Conservation (phyloP, 2,113 vertebrate genomes). For the Poeciliopsis prolifica region DNA sequence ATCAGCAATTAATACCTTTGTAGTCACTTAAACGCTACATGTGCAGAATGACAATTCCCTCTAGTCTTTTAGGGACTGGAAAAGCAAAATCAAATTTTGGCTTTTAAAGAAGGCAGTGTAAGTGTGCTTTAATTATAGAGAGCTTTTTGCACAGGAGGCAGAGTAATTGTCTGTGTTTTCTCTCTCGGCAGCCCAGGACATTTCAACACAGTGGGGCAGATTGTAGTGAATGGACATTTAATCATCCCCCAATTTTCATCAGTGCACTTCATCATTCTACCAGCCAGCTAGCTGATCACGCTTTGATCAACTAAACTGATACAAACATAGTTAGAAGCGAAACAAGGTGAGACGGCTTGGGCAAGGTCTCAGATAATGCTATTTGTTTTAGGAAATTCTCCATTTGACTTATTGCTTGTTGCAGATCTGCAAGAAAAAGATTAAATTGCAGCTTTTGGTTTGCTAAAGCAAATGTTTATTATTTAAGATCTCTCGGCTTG, state of each 20-base stretch:
- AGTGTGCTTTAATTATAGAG: slow-evolving; percentile 49
- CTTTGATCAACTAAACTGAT: neutral
- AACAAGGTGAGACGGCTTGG: neutral
- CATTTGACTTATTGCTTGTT: too few relatives aligned
- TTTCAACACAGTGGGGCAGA: slow-evolving; percentile 58
- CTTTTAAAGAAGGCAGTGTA: slow-evolving; percentile 47
- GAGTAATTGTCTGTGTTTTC: slow-evolving; percentile 34
- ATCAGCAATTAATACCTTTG: slow-evolving; percentile 17
- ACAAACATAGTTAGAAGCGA: neutral
- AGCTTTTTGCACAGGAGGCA: slow-evolving; percentile 43
- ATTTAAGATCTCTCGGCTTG: neutral
- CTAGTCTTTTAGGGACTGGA: slow-evolving; percentile 21
- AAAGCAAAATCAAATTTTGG: slow-evolving; percentile 43
- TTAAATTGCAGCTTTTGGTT: too few relatives aligned
- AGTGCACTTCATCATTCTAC: slow-evolving; percentile 15
- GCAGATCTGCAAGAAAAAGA: too few relatives aligned
- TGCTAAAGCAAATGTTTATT: neutral
- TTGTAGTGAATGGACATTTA: slow-evolving; percentile 56
- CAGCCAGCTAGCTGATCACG: neutral
- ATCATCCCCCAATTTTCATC: slow-evolving; percentile 57
- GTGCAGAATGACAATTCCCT: slow-evolving; percentile 36
- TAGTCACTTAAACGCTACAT: slow-evolving; percentile 21
- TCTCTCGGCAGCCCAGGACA: slow-evolving; percentile 47
- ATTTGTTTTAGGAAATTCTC: too few relatives aligned
- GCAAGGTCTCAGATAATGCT: neutral